Evolutionary conservation across 2,113 vertebrate genomes (phyloP).

Genomic region (Chloroceryle aenea): DNA sequence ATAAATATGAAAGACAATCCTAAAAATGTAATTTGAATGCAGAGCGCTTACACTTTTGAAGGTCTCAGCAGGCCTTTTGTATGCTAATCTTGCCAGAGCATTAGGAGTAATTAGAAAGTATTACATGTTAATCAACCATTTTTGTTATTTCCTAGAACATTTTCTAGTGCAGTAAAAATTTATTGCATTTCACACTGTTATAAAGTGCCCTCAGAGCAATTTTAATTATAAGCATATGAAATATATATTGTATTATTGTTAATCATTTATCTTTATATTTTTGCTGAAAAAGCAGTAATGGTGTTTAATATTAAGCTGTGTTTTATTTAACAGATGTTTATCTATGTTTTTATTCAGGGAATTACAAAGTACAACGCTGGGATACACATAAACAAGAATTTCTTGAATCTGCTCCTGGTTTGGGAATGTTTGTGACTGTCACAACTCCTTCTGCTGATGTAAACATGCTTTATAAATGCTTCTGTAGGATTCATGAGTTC

Average conservation of each 20-base stretch:
- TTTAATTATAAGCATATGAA: not conserved
- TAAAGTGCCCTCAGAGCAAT: not conserved
- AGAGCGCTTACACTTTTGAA: not conserved
- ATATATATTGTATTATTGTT: not conserved
- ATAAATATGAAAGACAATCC: not conserved
- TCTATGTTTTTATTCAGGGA: slow-evolving; percentile 73
- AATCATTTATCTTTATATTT: not conserved
- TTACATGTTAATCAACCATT: not conserved
- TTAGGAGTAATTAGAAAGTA: not conserved
- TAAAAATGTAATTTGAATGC: not conserved
- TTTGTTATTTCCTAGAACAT: not conserved
- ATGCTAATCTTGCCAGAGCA: not conserved
- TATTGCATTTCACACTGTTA: not conserved
- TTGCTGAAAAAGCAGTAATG: not conserved
- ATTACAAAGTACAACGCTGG: slow-evolving; percentile 87
- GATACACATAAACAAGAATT: slow-evolving; percentile 65
- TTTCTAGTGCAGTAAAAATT: not conserved
- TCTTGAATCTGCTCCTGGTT: slow-evolving; percentile 79
- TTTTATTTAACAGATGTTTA: not conserved
- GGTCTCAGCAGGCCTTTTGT: not conserved
- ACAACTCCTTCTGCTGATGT: slow-evolving; percentile 82
- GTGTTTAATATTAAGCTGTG: not conserved
- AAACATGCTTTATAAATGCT: not conserved
- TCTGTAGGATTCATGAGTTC: not conserved
- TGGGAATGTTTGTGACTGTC: slow-evolving; percentile 86